Base-by-base conservation (phyloP, 2,797 vertebrate species). In the Clarias platycephalus region DNA sequence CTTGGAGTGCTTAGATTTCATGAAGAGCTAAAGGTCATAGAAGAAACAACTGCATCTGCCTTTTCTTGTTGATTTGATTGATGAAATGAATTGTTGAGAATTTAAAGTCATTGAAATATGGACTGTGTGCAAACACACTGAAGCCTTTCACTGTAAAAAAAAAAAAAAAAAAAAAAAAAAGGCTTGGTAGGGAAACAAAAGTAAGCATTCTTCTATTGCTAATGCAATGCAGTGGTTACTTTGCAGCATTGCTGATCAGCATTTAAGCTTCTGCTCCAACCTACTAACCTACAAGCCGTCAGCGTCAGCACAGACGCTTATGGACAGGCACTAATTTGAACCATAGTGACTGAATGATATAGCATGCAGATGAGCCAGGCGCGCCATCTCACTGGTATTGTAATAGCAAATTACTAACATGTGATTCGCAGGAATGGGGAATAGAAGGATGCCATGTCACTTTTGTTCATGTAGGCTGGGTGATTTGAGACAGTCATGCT, bases 401-500 rank as follows among this genome's bases (percentile, higher is more conserved):
- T 20, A 28, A 26, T 64, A 79, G 24, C 16, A 64, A 64, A 64
- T 44, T 49, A 79, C 60, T 24, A 79, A 44, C 58, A n/a, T 49
- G 20, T 4, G 2, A 22, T 28, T 66, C 2, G 1, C 62, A 80
- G 37, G 16, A 26, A 26, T 4, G 26, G 34, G 26, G 58, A 24
- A 57, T 18, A 15, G 67, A 66, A 76, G 24, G 13, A 67, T 76
- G 26, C 9, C 5, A 58, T 83, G 44, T 12, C 53, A 15, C 28
- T 55, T 71, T n/a, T 75, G 22, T 20, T 64, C 26, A 20, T 76
- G n/a, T 55, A 40, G 28, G n/a, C 31, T 40, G 64, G n/a, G 22
- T 76, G 82, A 83, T 18, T 53, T 55, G 58, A 55, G 64, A 53
- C 64, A 68, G 64, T 57, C 64, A 57, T 64, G 62, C 79, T 55